Evolutionary conservation across 1,140 invertebrate genomes (phyloP).

Genomic region (Ceratosolen solmsi): DNA sequence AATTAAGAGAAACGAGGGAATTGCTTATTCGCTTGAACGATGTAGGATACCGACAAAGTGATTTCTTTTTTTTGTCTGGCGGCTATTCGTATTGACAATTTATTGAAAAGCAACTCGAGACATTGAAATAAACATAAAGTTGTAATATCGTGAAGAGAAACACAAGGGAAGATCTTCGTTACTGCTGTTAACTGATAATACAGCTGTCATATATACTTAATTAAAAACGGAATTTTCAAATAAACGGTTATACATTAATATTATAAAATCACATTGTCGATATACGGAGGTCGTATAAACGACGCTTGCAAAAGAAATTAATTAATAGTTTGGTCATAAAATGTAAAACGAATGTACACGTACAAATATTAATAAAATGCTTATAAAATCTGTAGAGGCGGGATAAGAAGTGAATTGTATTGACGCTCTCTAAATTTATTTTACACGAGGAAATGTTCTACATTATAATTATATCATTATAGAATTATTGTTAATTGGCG

Average conservation of each 20-base stretch:
- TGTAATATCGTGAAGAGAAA: not conserved
- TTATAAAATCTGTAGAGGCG: slow-evolving; percentile 54
- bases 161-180: not conserved
- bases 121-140: slow-evolving; percentile 17
- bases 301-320: slow-evolving; percentile 36
- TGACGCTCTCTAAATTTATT: slow-evolving; percentile 39
- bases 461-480: slow-evolving; percentile 33
- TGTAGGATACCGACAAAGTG: slow-evolving; percentile 24
- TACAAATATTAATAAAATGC: slow-evolving; percentile 58
- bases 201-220: not conserved
- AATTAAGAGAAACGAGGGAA: slow-evolving; percentile 33
- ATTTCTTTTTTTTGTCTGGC: not conserved
- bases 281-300: slow-evolving; percentile 7
- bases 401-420: slow-evolving; percentile 29
- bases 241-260: not conserved
- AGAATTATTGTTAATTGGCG: slow-evolving; percentile 14
- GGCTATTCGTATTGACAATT: not conserved
- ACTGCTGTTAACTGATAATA: not conserved
- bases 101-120: slow-evolving; percentile 22
- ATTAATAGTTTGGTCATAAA: slow-evolving; percentile 52
- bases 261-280: not conserved
- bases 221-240: not conserved
- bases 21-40: slow-evolving; percentile 3
- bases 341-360: slow-evolving; percentile 59
- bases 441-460: slow-evolving; percentile 40